Conservation (phyloP, 2,888 invertebrate species). For the Crossocerus cetratus region DNA sequence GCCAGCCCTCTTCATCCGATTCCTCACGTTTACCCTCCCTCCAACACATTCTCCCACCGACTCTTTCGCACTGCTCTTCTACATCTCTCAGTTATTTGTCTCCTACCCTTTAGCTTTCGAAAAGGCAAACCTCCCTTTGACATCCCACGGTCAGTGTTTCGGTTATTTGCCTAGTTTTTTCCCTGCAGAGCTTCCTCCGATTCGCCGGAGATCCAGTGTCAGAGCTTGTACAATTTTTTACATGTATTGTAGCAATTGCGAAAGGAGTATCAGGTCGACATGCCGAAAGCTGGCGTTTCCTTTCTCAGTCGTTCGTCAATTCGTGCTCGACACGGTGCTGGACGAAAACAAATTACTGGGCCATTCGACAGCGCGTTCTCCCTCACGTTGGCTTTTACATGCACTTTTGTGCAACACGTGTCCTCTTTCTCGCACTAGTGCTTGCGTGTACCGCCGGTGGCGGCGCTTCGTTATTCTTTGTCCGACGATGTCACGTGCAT, state of each 20-base stretch:
- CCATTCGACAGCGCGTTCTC: conserved; percentile 21
- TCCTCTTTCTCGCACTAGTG: background rate
- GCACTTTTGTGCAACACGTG: background rate
- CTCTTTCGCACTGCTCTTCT: conserved; percentile 26
- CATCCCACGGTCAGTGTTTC: background rate
- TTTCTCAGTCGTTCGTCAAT: conserved; percentile 14
- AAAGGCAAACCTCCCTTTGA: background rate
- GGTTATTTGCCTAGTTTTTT: background rate
- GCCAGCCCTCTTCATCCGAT: conserved; percentile 20
- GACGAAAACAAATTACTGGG: conserved; percentile 32
- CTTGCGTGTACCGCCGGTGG: background rate
- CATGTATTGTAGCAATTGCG: no score
- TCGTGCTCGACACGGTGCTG: background rate
- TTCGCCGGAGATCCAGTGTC: background rate
- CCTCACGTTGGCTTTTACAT: background rate
- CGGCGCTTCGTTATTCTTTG: conserved; percentile 29
- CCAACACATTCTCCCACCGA: conserved; percentile 18
- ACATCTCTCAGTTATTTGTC: conserved; percentile 12
- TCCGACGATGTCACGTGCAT: conserved; percentile 34
- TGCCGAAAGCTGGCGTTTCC: conserved; percentile 14
- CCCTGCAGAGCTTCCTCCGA: background rate
- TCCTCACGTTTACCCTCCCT: conserved; percentile 12
- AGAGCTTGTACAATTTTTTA: no score
- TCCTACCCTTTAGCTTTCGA: background rate
- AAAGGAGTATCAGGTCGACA: no score